Base-by-base conservation (phyloP, 2,888 invertebrate species). In the Melanostoma mellinum region DNA sequence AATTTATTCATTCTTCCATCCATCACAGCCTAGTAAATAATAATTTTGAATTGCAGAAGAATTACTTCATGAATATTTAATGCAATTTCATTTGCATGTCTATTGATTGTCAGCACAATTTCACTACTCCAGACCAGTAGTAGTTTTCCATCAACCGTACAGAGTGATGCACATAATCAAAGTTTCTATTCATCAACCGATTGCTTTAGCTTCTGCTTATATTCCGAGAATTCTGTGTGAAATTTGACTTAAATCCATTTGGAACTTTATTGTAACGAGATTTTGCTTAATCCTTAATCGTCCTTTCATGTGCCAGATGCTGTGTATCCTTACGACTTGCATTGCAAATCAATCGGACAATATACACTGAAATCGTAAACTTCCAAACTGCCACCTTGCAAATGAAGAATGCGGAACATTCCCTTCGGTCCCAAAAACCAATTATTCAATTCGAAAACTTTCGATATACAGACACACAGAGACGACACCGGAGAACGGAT, bases 401-500 rank as follows among this genome's bases (percentile, higher is more conserved):
- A 32, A 38, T 20, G 4, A 55, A 20, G 20, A 65, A 46, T 20
- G 20, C 44, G 8, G 32, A 50, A 38, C 5, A 10, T 20, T 42
- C 3, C 42, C 20, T 52, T 36, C 6, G 40, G 35, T 52, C 61
- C 55, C 46, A n/a, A 58, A 78, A 82, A 68, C 68, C 82, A 82
- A 82, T 82, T 82, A 82, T 82, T 82, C 78, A 82, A 73, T 82
- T 78, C 46, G 20, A 73, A 61, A 82, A 82, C 55, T 76, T 53
- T 50, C 1, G 35, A 48, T 56, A 75, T 5, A 50, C 44, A 42
- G 20, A 61, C 55, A 46, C 42, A 42, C 40, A 55, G 35, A 53
- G 36, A 46, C 50, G 58, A 20, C 50, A 32, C 35, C 32, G 10
- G 33, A 56, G 56, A 38, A 38, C 48, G 20, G 42, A 48, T 60